phyloP scores from a whole-genome alignment of 2,113 vertebrate genomes.

The Lipotes vexillifer region DNA sequence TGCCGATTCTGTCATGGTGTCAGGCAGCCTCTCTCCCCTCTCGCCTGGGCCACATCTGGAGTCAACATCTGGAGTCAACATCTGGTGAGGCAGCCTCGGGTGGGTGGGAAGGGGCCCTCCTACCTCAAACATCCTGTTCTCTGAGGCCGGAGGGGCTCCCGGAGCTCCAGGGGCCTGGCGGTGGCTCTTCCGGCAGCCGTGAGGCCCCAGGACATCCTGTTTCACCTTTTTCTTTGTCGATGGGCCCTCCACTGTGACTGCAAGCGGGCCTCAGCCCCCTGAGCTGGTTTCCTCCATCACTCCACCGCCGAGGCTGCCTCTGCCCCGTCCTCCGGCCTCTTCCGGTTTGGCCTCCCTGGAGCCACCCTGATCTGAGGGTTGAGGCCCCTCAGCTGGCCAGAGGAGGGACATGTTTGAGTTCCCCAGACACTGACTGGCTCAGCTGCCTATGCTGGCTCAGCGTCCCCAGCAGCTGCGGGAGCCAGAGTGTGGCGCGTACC shows the following conservation, averaged over 20 bases:
- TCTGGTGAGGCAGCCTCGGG: background rate
- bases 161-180: background rate
- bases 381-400: background rate
- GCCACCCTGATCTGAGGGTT: background rate
- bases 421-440: background rate
- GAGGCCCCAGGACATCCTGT: background rate
- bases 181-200: background rate
- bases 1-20: background rate
- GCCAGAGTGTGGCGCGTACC: background rate
- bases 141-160: too few relatives aligned
- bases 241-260: background rate
- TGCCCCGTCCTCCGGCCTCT: background rate
- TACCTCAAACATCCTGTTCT: background rate
- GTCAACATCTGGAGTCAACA: background rate
- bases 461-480: rapidly evolving
- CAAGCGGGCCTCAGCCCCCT: background rate
- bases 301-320: background rate
- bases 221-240: background rate
- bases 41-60: background rate
- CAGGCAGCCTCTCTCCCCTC: background rate
- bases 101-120: background rate
- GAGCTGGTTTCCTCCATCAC: background rate
- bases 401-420: background rate
- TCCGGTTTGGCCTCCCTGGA: background rate
- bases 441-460: background rate